phyloP scores from a whole-genome alignment of 2,113 vertebrate genomes.

The Antigone vipio region DNA sequence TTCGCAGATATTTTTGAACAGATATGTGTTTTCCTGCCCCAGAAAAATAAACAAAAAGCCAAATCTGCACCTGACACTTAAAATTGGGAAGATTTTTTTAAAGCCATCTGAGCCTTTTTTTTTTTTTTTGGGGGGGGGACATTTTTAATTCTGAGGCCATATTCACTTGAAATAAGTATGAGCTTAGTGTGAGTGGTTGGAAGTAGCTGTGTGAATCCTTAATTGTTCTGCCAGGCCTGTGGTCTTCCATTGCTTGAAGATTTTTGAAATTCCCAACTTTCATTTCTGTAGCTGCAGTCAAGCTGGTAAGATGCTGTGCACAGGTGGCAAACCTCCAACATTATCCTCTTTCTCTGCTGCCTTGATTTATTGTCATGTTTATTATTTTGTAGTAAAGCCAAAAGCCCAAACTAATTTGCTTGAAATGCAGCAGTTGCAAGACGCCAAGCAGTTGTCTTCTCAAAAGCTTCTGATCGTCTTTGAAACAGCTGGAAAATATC shows the following conservation, averaged over 20 bases:
- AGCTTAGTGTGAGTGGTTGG: background rate
- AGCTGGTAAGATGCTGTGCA: background rate
- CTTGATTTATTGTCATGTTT: slow-evolving; percentile 1
- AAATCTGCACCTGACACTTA: background rate
- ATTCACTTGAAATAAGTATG: background rate
- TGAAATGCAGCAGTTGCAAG: background rate
- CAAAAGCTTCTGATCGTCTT: background rate
- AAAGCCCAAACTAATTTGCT: background rate
- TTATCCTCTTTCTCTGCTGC: background rate
- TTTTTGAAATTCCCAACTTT: background rate
- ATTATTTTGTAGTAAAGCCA: background rate
- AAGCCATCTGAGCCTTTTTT: background rate
- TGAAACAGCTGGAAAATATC: background rate
- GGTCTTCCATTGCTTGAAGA: background rate
- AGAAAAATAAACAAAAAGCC: background rate
- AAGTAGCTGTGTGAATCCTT: background rate
- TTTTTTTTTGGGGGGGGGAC: background rate
- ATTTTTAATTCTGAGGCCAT: background rate
- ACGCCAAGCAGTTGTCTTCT: background rate
- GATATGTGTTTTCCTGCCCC: background rate
- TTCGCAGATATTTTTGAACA: background rate
- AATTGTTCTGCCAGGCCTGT: background rate
- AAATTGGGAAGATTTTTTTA: background rate
- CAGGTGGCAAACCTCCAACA: background rate
- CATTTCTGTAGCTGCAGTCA: background rate